Base-by-base conservation (phyloP, 1,140 invertebrate species). In the Tetragnatha versicolor region DNA sequence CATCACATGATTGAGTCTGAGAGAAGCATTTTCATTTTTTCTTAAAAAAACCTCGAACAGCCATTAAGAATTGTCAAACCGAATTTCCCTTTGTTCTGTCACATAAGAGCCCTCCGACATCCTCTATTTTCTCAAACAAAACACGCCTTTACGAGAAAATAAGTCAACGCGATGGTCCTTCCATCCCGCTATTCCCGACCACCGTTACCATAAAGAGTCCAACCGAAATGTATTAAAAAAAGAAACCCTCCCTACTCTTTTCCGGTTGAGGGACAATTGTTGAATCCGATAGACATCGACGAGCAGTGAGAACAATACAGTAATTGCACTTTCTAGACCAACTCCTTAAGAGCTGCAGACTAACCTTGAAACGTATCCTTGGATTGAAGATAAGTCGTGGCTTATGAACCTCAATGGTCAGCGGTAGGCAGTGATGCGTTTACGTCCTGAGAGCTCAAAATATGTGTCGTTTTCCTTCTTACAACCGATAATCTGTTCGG, bases 261-360 rank as follows among this genome's bases (percentile, higher is more conserved):
- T 63, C 58, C 58, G 55, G 55, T 31, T 35, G 29, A 47, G 20
- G 42, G 72, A 63, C 72, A 75, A 63, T 68, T 29, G 58, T 45
- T 58, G 72, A 75, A 49, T 75, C 51, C 45, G 72, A 75, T 75
- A 75, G 72, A 75, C 55, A 75, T 75, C 72, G 42, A 63, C 39
- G 22, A 73, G 35, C 69, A 55, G 25, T 31, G 29, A 75, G 72
- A 75, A 75, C 72, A 75, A 75, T 75, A 75, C 58, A 75, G 58
- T 75, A 75, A 75, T 75, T 75, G 72, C 72, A 61, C 45, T 75
- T 75, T 75, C 72, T 75, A 75, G 72, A 49, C 72, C 72, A 75
- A 75, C 72, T 75, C 55, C 58, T 75, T 49, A 75, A 75, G 58
- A 75, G 63, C 72, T 63, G 17, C 58, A 61, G 35, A 61, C 55